Evolutionary conservation across 1,140 invertebrate species (phyloP).

Genomic region (Protaetia brevitarsis): DNA sequence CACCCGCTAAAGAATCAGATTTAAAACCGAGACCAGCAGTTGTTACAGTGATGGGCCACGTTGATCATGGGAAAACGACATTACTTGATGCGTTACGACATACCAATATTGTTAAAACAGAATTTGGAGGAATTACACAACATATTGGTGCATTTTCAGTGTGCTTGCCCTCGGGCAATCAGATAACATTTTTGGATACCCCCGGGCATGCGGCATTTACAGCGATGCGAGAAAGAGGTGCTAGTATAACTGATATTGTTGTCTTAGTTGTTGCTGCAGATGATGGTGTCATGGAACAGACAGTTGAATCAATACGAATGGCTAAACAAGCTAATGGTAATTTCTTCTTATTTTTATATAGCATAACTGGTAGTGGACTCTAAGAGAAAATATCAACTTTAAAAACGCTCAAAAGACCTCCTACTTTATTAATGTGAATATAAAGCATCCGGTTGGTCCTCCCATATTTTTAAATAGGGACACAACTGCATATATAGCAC

Average conservation of each 20-base stretch:
- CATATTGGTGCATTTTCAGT: slow-evolving; percentile 98
- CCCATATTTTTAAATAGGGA: too few relatives aligned
- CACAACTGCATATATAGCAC: too few relatives aligned
- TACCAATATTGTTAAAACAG: slow-evolving; percentile 79
- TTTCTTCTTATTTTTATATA: too few relatives aligned
- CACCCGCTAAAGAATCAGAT: slow-evolving; percentile 60
- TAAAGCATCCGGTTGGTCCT: too few relatives aligned
- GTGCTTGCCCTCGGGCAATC: slow-evolving; percentile 63
- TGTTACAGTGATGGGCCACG: slow-evolving; percentile 98
- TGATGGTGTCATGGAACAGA: slow-evolving; percentile 99
- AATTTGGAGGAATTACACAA: slow-evolving; percentile 99
- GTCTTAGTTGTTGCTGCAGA: slow-evolving; percentile 97
- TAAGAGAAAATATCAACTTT: too few relatives aligned
- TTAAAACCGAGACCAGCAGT: slow-evolving; percentile 77
- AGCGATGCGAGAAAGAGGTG: slow-evolving; percentile 88
- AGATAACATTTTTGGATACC: slow-evolving; percentile 96
- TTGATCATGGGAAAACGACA: slow-evolving; percentile 99
- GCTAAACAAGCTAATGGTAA: slow-evolving; percentile 69
- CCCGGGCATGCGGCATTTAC: slow-evolving; percentile 98
- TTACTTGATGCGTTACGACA: slow-evolving; percentile 87
- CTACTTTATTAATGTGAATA: too few relatives aligned
- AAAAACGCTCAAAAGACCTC: too few relatives aligned
- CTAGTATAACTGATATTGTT: slow-evolving; percentile 90
- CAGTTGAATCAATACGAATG: slow-evolving; percentile 76
- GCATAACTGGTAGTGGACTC: too few relatives aligned